Percentiles rank a stretch among this genome's conserved stretches.
Evolutionary conservation across 2,888 invertebrate species (phyloP).

Genomic region (Uropetala carovei): DNA sequence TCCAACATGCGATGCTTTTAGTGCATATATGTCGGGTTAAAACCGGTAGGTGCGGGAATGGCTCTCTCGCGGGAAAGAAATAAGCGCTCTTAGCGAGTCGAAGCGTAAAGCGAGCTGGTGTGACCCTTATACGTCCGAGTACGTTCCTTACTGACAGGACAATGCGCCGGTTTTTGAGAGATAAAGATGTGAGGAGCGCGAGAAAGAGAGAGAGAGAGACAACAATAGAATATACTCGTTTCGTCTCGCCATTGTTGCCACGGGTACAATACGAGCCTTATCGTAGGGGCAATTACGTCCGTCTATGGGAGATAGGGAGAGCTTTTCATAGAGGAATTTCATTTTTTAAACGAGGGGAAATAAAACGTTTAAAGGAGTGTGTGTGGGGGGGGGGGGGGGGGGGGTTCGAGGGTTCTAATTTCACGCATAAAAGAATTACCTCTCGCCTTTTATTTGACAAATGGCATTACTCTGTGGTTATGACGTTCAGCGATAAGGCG

Average conservation of each 20-base stretch:
- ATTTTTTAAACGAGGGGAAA: too few species aligned
- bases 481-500: too few species aligned
- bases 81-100: background rate
- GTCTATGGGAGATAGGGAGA: background rate
- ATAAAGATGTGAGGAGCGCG: background rate
- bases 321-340: background rate
- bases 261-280: conserved; percentile 32
- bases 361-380: too few species aligned
- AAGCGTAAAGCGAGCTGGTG: conserved; percentile 7
- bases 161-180: background rate
- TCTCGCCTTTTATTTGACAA: too few species aligned
- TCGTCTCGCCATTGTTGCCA: conserved; percentile 8
- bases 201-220: background rate
- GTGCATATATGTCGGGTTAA: background rate
- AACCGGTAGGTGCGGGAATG: background rate
- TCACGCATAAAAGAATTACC: too few species aligned
- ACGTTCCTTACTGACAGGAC: conserved; percentile 3
- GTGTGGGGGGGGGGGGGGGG: too few species aligned
- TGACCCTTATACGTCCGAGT: background rate
- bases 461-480: too few species aligned
- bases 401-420: too few species aligned
- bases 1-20: background rate
- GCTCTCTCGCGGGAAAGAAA: background rate
- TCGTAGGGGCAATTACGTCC: background rate
- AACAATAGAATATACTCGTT: conserved; percentile 17